These are phyloP conservation scores for Dicentrarchus labrax DNA, from an alignment of 2,113 vertebrate species.

Conservation along the genomic window DNA sequence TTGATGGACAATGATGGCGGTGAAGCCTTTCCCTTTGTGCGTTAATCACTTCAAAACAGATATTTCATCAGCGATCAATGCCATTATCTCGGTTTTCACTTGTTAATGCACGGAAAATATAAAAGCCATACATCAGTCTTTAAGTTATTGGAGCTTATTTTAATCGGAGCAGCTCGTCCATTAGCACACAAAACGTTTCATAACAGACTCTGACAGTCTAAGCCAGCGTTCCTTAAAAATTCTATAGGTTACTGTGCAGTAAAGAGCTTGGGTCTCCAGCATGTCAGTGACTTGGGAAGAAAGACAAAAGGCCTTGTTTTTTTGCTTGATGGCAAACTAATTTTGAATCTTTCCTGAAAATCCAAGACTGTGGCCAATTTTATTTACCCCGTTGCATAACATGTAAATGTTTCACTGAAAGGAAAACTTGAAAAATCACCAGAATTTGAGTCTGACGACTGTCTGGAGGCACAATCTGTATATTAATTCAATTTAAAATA, in stretches of 20 bases:
- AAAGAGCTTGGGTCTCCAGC: neutral
- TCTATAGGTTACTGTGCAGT: neutral
- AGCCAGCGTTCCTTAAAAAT: neutral
- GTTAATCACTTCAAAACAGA: slow-evolving; percentile 5
- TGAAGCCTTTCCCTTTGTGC: slow-evolving; percentile 28
- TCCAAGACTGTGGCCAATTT: neutral
- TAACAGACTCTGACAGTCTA: neutral
- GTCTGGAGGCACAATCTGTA: neutral
- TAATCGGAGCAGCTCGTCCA: neutral
- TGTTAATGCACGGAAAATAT: slow-evolving; percentile 7
- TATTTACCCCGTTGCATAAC: no score
- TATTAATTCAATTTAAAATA: neutral
- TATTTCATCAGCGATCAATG: slow-evolving; percentile 42
- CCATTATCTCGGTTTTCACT: slow-evolving; percentile 4
- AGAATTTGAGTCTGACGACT: no score
- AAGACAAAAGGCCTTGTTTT: neutral
- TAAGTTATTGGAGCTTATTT: no score
- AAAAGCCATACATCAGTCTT: neutral
- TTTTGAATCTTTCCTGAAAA: neutral
- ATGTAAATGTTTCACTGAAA: no score
- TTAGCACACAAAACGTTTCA: neutral
- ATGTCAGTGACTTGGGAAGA: neutral
- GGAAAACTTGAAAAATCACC: no score
- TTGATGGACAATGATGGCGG: slow-evolving; percentile 31
- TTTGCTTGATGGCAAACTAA: neutral